phyloP scores from a whole-genome alignment of 1,140 invertebrate genomes.

The Nymphalis io region DNA sequence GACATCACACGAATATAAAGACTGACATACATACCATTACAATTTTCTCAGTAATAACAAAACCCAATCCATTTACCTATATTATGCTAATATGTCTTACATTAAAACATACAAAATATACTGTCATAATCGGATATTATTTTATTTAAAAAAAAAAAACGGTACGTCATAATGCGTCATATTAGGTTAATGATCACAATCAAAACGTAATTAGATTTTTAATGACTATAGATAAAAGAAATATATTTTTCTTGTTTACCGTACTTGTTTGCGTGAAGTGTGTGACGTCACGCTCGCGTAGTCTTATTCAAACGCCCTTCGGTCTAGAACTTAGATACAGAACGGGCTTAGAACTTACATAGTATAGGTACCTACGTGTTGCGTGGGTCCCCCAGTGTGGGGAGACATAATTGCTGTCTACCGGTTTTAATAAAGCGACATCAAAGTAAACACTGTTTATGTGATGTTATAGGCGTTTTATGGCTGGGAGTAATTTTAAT shows the following conservation, averaged over 20 bases:
- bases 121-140: too few species aligned
- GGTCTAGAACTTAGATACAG: constrained; percentile 20
- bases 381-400: neutral
- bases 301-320: constrained; percentile 28
- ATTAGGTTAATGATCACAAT: too few species aligned
- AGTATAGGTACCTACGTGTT: neutral
- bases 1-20: too few species aligned
- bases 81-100: too few species aligned
- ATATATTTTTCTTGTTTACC: neutral
- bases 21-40: too few species aligned
- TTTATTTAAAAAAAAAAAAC: too few species aligned
- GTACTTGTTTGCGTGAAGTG: constrained; percentile 12
- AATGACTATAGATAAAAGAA: neutral
- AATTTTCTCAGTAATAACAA: too few species aligned
- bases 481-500: neutral
- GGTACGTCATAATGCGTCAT: too few species aligned
- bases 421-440: constrained; percentile 27
- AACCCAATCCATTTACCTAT: too few species aligned
- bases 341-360: neutral
- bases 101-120: too few species aligned
- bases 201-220: too few species aligned
- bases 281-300: constrained; percentile 19
- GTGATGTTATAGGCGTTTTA: constrained; percentile 3
- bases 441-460: constrained; percentile 18
- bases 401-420: constrained; percentile 15